Evolutionary conservation across 1,140 invertebrate genomes (phyloP), one percentile per base, ranked within the genome.

Genomic region (Anoplolepis gracilipes): DNA sequence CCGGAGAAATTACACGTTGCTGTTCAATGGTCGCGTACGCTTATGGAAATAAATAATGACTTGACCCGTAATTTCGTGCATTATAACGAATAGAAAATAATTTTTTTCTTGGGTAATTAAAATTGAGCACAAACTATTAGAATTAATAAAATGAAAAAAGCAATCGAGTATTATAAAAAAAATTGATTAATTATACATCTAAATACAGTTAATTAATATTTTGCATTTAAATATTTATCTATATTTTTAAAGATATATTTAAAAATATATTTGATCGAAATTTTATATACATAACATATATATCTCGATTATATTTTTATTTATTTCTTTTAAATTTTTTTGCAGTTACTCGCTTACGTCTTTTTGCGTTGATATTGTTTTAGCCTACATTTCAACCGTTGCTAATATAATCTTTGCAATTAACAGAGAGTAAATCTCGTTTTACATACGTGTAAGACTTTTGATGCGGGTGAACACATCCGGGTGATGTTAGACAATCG

Each of bases 1-100:
- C 33, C 13, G n/a, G n/a, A 30, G 70, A 73, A 53, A 73, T 73
- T 73, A 73, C 30, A 72, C 13, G 30, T 2, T 39, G 33, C 13
- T 59, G 25, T 73, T 13, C 53, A 73, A 13, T 16, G 19, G 22
- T 22, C 33, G 53, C 33, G 2, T 57, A 36, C 53, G 11, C n/a
- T 57, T 53, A 25, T 73, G 49, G n/a, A 57, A 73, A 73, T 39
- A 57, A 59, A 73, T 73, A 73, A 73, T 73, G 57, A 73, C 22
- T 73, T 19, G 1, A 30, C 39, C 53, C 25, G 7, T 57, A 73
- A 36, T 57, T 73, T 59, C 3, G 33, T 73, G 13, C n/a, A 13
- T 59, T 39, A 13, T 73, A 73, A 57, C 13, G 11, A 6, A 73
- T 46, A 19, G n/a, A 36, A n/a, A 36, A 57, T 73, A 73, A 25